Evolutionary conservation across 2,888 invertebrate species (phyloP), one percentile per base, ranked within the genome.

Genomic region (Cistogaster globosa): DNA sequence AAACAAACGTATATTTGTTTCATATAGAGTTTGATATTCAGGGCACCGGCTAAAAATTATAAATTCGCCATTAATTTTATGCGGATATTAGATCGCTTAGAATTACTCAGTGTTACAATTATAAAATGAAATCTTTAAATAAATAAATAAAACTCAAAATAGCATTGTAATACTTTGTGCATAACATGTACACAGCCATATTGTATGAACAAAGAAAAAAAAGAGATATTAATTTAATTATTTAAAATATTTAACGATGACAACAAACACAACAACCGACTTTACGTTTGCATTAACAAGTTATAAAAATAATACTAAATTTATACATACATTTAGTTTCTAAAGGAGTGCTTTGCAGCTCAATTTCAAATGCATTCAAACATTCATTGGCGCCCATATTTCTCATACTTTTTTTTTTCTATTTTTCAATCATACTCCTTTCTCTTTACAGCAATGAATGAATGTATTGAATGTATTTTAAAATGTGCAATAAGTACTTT

Each of bases 131-230:
- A n/a, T n/a, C n/a, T 18, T 5, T 5, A 48, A 63, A 55, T 55
- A 76, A 55, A 48, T 60, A 38, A 69, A 36, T 53, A 20, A 38
- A 58, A n/a, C n/a, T n/a, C n/a, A 38, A 67, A 65, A 71, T 60
- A 69, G 63, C 51, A 80, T 79, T 78, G 72, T 77, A 74, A 32
- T 82, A 85, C 77, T 82, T 78, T 83, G 76, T 86, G 75, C 83
- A 18, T 79, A 82, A 86, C 79, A 79, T 83, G 81, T 84, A 84
- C 72, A 81, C 83, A 83, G 84, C 86, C 86, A 86, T 86, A 86
- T 76, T 63, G 53, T 7, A 7, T 32, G 8, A 32, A 32, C 6
- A 26, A 53, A 63, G 20, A 36, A 36, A 42, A 71, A 20, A 45
- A 36, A 16, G 53, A 14, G 20, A 51, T 32, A 58, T 48, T 58